Conservation (phyloP, 2,113 vertebrate genomes). For the Irena cyanogastra region DNA sequence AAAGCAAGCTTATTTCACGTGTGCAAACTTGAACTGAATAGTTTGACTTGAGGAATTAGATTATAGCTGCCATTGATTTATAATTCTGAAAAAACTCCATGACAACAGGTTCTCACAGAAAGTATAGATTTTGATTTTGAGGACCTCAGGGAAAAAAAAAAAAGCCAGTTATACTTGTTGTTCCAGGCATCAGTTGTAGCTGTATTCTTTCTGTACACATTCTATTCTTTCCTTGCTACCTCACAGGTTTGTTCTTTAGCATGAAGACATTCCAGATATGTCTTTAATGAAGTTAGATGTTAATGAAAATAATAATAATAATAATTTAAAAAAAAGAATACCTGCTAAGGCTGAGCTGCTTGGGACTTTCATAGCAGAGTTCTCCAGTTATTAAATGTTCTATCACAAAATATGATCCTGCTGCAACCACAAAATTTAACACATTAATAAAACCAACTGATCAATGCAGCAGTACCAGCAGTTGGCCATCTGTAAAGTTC, state of each 20-base stretch:
- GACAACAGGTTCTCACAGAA: not conserved
- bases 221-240: not conserved
- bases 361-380: not conserved
- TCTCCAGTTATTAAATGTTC: not conserved
- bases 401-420: not conserved
- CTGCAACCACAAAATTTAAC: not conserved
- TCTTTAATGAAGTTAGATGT: not conserved
- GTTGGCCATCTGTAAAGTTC: constrained; percentile 41
- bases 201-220: not conserved
- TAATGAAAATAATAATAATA: not conserved
- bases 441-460: constrained; percentile 52
- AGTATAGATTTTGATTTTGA: not conserved
- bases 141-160: too few species aligned
- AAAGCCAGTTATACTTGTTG: not conserved
- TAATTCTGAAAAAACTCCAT: not conserved
- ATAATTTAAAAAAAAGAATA: not conserved
- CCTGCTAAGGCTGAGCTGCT: not conserved
- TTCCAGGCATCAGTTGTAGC: not conserved
- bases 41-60: not conserved
- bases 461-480: constrained; percentile 24
- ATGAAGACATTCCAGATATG: not conserved
- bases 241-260: not conserved
- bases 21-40: not conserved
- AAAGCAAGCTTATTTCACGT: not conserved
- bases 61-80: not conserved